Evolutionary conservation across 2,113 vertebrate genomes (phyloP), one percentile per base, ranked within the genome.

Genomic region (Tachysurus vachellii): DNA sequence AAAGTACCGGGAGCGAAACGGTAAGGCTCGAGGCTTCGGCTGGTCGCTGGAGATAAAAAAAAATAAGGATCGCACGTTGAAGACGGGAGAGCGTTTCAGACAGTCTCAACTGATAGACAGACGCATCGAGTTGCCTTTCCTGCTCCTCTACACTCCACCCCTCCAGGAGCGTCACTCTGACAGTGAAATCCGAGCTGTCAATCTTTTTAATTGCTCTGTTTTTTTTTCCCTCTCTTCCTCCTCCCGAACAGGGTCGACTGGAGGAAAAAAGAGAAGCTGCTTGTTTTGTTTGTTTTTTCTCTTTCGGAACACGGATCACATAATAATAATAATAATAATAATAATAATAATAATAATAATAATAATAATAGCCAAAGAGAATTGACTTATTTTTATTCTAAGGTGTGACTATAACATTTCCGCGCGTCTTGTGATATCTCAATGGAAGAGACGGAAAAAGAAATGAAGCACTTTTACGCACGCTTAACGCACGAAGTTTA

Each of bases 51-150:
- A 71, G 82, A 53, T 68, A 83, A 83, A 83, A 83, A 66, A 61
- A 10, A 77, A 96, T 96, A 89, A 89, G 92, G 92, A 94, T 95
- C 95, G 96, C 96, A 96, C 96, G 94, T 95, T 95, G 95, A 96
- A 96, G 93, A 97, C 97, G 97, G 96, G 96, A 96, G 95, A 96
- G 97, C 96, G 96, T 96, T 90, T 96, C 96, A 97, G 97, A 97
- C 98, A 97, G 97, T 94, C 97, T 97, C 96, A 97, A 97, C 97
- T 99, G 98, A 99, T 96, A 97, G 98, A 99, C 98, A 97, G 98
- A 99, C 97, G 96, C 97, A 99, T 99, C 97, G 97, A 98, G 97
- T 96, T 95, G 97, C 97, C 96, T 97, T 96, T 97, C 97, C 97
- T 96, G 97, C 96, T 96, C 96, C 95, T 96, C 96, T 95, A 97